phyloP scores from a whole-genome alignment of 2,888 invertebrate species.

The Agonopterix heracliana region DNA sequence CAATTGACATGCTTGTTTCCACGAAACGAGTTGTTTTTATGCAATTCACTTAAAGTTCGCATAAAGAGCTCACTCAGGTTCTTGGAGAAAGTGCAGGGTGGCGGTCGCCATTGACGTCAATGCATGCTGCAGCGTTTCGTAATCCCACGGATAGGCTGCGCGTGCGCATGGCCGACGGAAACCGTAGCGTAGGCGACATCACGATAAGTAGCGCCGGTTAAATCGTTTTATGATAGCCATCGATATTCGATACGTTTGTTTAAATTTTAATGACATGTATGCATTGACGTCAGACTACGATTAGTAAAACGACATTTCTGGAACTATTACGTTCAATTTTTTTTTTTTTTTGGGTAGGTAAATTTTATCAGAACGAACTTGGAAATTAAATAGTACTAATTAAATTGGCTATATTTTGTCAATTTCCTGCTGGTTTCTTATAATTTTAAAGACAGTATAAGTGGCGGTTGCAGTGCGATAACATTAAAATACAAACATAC shows the following conservation, averaged over 20 bases:
- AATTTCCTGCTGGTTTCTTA: no score
- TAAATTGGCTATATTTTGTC: no score
- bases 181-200: conserved; percentile 8
- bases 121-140: conserved; percentile 40
- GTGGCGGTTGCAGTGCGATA: no score
- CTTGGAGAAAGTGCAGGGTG: conserved; percentile 49
- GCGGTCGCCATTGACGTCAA: conserved; percentile 59
- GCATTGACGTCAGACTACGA: conserved; percentile 5
- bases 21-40: no score
- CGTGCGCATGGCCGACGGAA: conserved; percentile 5
- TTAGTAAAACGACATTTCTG: no score
- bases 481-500: no score
- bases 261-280: conserved; percentile 3
- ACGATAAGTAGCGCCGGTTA: conserved; percentile 17
- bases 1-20: no score
- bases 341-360: no score
- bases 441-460: no score
- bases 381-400: no score
- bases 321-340: no score
- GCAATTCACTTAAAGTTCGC: neutral
- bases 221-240: neutral
- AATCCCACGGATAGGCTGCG: conserved; percentile 22
- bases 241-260: conserved; percentile 9
- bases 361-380: no score
- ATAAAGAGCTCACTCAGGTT: conserved; percentile 16